Evolutionary conservation across 2,888 invertebrate species (phyloP), one percentile per base, ranked within the genome.

Genomic region (Stratiomys singularior): DNA sequence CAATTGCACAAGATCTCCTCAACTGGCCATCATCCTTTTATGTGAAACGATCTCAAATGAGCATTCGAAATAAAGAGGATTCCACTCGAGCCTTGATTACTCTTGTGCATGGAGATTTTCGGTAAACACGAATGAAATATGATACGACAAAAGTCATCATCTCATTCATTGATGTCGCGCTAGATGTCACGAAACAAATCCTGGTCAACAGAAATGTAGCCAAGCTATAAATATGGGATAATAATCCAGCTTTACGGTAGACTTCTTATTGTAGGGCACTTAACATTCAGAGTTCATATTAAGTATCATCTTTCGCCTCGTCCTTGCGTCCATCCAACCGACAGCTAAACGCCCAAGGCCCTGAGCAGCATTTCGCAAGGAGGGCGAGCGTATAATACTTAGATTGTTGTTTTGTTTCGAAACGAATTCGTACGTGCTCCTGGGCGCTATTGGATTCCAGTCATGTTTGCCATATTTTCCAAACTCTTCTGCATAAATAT

Each of bases 281-380:
- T 74, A 60, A n/a, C 74, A 74, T 74, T 74, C 74, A 74, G 37
- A 37, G 74, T 37, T 74, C 74, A 74, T 74, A 58, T 60, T 74
- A 58, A 58, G 74, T 58, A 74, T 60, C 74, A 74, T 74, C 58
- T 58, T 74, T 58, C 37, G 74, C n/a, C 47, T 66, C 37, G 66
- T 37, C 66, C 60, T 60, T 37, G 37, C 9, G 9, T 3, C 37
- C 37, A 37, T 5, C 60, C 9, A 25, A 60, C 11, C 60, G 23
- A 25, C 23, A 5, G 47, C 69, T 25, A 47, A 69, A 69, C 25
- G 69, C 46, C 23, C 11, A n/a, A 30, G 46, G 47, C 9, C 11
- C 46, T 47, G 15, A n/a, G 69, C 47, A 27, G 69, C 23, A 47
- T 46, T 69, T 27, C 69, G 69, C 46, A 47, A 23, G 28, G 25